These are phyloP conservation scores for Tragelaphus imberbis DNA, from an alignment of 2,113 vertebrate genomes.

Conservation along the genomic window DNA sequence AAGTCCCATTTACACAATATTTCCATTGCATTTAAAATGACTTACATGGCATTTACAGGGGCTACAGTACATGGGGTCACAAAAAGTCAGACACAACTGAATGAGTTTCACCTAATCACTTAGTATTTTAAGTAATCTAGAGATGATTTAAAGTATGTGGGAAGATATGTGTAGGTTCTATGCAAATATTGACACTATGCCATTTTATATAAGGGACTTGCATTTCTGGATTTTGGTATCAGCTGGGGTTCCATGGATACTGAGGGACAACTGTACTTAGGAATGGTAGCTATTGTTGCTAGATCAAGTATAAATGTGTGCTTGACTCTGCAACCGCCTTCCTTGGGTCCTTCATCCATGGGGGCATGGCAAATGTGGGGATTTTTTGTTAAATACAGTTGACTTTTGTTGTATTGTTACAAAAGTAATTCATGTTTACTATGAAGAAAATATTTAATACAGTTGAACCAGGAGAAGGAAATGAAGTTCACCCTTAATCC, in stretches of 20 bases:
- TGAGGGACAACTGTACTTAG: neutral
- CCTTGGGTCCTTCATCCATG: neutral
- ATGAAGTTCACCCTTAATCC: neutral
- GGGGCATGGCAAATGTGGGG: neutral
- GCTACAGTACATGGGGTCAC: neutral
- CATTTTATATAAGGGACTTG: neutral
- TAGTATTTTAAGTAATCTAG: neutral
- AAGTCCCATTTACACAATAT: neutral
- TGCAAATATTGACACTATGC: neutral
- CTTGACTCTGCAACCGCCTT: neutral
- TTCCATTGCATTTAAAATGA: neutral
- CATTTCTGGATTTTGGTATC: neutral
- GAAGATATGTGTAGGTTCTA: neutral
- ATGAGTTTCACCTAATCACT: neutral
- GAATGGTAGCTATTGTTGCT: rapidly evolving
- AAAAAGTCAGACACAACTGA: neutral
- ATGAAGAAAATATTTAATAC: constrained; percentile 22
- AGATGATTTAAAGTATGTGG: neutral
- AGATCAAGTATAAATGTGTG: neutral
- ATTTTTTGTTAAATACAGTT: neutral
- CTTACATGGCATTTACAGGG: neutral
- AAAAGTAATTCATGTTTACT: constrained; percentile 9
- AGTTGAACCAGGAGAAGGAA: neutral
- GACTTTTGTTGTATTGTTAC: neutral
- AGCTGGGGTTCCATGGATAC: neutral